These are phyloP conservation scores for Cephus cinctus DNA, from an alignment of 1,140 invertebrate genomes.

Conservation along the genomic window DNA sequence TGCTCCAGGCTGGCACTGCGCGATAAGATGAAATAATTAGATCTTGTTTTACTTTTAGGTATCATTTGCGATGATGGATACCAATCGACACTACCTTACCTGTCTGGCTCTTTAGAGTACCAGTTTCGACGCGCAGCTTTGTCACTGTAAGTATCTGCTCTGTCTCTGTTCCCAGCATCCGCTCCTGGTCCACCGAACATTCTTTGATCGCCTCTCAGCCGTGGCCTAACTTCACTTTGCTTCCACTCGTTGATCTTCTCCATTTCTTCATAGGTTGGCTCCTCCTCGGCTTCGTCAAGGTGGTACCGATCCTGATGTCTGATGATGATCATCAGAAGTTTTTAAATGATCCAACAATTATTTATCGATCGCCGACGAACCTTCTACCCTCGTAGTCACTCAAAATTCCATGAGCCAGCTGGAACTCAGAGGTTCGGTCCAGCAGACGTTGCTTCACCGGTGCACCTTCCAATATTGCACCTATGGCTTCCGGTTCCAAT, in stretches of 20 bases:
- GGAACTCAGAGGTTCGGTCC: too few species aligned
- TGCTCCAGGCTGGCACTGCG: too few species aligned
- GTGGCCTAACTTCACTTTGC: slow-evolving; percentile 12
- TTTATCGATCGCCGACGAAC: not conserved
- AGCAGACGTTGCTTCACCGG: too few species aligned
- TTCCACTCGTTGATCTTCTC: slow-evolving; percentile 23
- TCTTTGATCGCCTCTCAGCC: slow-evolving; percentile 26
- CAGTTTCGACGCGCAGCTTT: not conserved
- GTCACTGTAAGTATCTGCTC: not conserved
- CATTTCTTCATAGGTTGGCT: slow-evolving; percentile 22
- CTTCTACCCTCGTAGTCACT: slow-evolving; percentile 6
- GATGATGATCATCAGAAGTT: slow-evolving; percentile 8
- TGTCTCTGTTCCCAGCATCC: not conserved
- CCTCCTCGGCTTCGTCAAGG: not conserved
- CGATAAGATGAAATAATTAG: too few species aligned
- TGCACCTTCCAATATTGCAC: not conserved
- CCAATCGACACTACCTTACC: too few species aligned
- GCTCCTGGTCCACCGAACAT: slow-evolving; percentile 10
- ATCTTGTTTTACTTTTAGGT: too few species aligned
- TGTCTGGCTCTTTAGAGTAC: not conserved
- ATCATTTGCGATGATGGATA: too few species aligned
- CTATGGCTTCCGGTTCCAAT: slow-evolving; percentile 8
- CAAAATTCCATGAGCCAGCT: slow-evolving; percentile 13
- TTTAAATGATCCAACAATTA: not conserved
- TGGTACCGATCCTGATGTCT: too few species aligned